A percentile compares a stretch with the other conserved stretches of the same genome.
Conservation (phyloP, 1,140 invertebrate genomes). For the Prorops nasuta region DNA sequence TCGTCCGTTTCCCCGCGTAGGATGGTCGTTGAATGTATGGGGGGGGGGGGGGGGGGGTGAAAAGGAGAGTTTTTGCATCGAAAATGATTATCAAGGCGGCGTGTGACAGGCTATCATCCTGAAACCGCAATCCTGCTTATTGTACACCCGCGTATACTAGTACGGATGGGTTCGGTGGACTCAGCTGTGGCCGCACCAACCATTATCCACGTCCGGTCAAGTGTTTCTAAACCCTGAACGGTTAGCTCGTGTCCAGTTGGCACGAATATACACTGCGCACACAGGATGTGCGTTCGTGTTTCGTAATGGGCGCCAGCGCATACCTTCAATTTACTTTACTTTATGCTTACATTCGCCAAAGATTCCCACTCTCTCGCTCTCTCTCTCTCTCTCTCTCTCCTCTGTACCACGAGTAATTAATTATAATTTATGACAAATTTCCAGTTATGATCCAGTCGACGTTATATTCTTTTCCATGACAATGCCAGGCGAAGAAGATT, state of each 20-base stretch:
- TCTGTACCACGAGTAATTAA: no score
- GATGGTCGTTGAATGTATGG: not conserved
- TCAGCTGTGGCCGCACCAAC: conserved; percentile 33
- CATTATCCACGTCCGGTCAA: conserved; percentile 51
- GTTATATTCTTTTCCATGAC: no score
- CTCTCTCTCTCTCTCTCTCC: no score
- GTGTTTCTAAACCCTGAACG: conserved; percentile 32
- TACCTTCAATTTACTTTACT: not conserved
- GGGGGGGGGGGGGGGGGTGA: not conserved
- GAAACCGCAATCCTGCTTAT: conserved; percentile 49
- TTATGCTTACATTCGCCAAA: no score
- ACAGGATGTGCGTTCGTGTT: not conserved
- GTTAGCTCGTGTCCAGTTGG: conserved; percentile 16
- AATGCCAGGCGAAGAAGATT: no score
- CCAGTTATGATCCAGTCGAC: no score
- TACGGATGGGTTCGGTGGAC: conserved; percentile 34
- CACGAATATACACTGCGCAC: no score
- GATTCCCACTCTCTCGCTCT: no score
- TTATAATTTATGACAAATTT: no score
- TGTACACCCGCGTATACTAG: conserved; percentile 40
- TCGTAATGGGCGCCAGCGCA: not conserved
- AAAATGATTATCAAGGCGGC: conserved; percentile 49
- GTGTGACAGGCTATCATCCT: conserved; percentile 49
- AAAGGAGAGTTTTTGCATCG: conserved; percentile 17
- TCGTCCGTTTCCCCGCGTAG: conserved; percentile 7